These are phyloP conservation scores for Cisticola juncidis DNA, from an alignment of 2,113 vertebrate species.

Conservation along the genomic window DNA sequence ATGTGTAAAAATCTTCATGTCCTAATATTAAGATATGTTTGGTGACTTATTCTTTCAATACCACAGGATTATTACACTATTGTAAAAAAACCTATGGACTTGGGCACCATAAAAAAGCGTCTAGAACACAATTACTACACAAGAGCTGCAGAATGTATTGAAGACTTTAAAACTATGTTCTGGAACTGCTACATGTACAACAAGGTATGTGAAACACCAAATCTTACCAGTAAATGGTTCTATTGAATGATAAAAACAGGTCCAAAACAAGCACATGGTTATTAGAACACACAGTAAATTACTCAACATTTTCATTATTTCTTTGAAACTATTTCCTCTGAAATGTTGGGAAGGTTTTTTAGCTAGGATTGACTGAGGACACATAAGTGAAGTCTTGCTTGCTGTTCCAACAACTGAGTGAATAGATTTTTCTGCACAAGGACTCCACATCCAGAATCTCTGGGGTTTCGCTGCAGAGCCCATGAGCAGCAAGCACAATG, in stretches of 20 bases:
- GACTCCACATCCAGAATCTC: not conserved
- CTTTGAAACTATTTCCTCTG: not conserved
- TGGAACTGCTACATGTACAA: slow-evolving; percentile 93
- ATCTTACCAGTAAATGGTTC: not conserved
- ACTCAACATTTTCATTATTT: not conserved
- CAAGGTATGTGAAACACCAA: slow-evolving; percentile 71
- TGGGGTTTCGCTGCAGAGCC: not conserved
- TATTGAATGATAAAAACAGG: not conserved
- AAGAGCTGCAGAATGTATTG: slow-evolving; percentile 84
- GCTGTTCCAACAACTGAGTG: not conserved
- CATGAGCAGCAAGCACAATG: not conserved
- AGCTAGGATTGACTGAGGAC: not conserved
- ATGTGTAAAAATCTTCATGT: not conserved
- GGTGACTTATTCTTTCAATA: slow-evolving; percentile 8
- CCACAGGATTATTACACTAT: slow-evolving; percentile 92
- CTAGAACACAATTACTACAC: slow-evolving; percentile 90
- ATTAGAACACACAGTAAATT: not conserved
- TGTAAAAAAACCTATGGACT: slow-evolving; percentile 91
- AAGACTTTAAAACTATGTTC: slow-evolving; percentile 92
- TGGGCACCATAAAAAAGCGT: slow-evolving; percentile 88
- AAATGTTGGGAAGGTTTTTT: not conserved
- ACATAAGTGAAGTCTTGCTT: fast-evolving
- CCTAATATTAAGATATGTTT: not conserved
- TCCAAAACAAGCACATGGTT: not conserved
- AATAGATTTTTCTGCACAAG: not conserved